Evolutionary conservation across 2,888 invertebrate genomes (phyloP), one percentile per base, ranked within the genome.

Genomic region (Protonemura montana): DNA sequence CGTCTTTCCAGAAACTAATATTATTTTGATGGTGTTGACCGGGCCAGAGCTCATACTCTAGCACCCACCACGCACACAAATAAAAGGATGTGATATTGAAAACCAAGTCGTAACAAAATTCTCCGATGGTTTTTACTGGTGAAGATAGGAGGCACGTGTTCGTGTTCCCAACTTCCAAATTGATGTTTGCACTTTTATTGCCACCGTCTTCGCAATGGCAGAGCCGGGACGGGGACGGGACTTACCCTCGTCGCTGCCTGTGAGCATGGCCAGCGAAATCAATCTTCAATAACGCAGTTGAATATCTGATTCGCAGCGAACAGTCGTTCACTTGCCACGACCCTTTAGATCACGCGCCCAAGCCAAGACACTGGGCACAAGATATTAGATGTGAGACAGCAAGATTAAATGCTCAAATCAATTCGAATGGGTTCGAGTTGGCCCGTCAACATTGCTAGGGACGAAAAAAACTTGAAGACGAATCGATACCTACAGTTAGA

Each of bases 61-160:
- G 78, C 28, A 28, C 28, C 26, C n/a, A 76, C 76, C 76, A 78
- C 78, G 7, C 27, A 28, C 26, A 78, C 78, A 78, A 78, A 78
- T 28, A 27, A 78, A 78, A 78, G n/a, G 78, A 28, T 26, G 10
- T 78, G 26, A 27, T 78, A 78, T 28, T 78, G 78, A 27, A 59
- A 59, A 59, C 78, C 26, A 26, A 25, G 28, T 28, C 78, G 78
- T 78, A 78, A 78, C 78, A 27, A 25, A 78, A 78, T 28, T 78
- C 78, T 78, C 10, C 26, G 28, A 26, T 78, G 78, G 59, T 78
- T 26, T 10, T 78, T 78, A 78, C 28, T 27, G 2, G 78, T 27
- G 78, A 78, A 78, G 78, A 78, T 26, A 78, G 78, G 25, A 7
- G 78, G 78, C 78, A 78, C 78, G 78, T 78, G 78, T 78, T 78